A percentile compares a stretch with the other conserved stretches of the same genome.
These are phyloP conservation scores for Ciconia nigra DNA, from an alignment of 2,797 vertebrate genomes.

Conservation along the genomic window DNA sequence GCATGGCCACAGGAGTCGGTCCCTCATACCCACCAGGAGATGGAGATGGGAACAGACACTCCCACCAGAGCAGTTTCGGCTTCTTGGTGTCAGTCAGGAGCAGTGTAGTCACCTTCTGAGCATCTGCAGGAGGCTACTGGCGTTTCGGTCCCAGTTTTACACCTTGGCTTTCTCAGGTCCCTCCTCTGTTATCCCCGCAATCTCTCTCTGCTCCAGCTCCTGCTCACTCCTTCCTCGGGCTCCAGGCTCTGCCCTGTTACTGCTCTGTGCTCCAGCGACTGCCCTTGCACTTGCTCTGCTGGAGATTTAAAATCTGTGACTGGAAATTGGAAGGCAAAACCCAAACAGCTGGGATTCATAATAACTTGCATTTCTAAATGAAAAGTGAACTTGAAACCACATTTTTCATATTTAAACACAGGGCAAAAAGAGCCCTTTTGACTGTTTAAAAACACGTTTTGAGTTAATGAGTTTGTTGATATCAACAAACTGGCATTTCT, in stretches of 20 bases:
- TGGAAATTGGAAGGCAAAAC: slow-evolving; percentile 29
- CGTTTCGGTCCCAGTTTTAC: background rate
- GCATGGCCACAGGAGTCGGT: background rate
- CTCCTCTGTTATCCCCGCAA: background rate
- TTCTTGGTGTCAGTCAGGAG: background rate
- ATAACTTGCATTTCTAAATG: background rate
- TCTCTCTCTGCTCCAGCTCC: background rate
- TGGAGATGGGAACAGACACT: background rate
- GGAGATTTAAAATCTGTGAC: slow-evolving; percentile 32
- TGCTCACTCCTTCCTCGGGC: background rate
- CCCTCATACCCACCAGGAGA: background rate
- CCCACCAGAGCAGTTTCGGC: background rate
- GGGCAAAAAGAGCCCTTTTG: slow-evolving; percentile 43
- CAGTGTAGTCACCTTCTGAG: background rate
- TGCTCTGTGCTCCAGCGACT: background rate
- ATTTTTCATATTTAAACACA: slow-evolving; percentile 7
- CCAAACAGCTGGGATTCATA: slow-evolving; percentile 57
- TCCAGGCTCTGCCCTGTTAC: background rate
- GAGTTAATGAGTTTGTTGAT: slow-evolving; percentile 60
- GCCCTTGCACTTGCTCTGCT: background rate
- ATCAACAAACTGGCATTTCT: slow-evolving; percentile 66
- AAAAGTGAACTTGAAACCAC: slow-evolving; percentile 52
- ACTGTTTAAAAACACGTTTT: slow-evolving; percentile 46
- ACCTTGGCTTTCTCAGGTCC: background rate
- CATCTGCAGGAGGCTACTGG: background rate